phyloP scores from a whole-genome alignment of 2,888 invertebrate genomes.

The Hetaerina titia region DNA sequence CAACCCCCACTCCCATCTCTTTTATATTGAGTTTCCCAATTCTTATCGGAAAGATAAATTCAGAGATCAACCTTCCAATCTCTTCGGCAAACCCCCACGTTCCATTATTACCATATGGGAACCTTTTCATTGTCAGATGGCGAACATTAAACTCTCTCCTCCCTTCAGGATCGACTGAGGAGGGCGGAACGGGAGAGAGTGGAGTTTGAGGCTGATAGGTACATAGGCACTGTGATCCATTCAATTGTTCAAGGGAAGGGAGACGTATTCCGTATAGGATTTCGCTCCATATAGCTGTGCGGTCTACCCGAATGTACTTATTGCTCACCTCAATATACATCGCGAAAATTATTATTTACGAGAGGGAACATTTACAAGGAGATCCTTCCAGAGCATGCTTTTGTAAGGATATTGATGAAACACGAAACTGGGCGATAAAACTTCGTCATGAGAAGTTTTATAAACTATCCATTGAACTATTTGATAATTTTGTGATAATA shows the following conservation, averaged over 20 bases:
- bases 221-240: background rate
- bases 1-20: conserved; percentile 8
- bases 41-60: conserved; percentile 59
- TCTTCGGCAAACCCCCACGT: conserved; percentile 48
- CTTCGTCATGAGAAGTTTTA: too few species aligned
- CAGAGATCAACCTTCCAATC: conserved; percentile 50
- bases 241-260: background rate
- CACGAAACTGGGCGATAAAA: too few species aligned
- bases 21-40: conserved; percentile 51
- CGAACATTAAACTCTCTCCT: background rate
- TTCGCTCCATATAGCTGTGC: background rate
- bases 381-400: too few species aligned
- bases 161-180: background rate
- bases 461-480: too few species aligned
- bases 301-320: background rate
- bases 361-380: too few species aligned
- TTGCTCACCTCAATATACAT: too few species aligned
- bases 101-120: conserved; percentile 58
- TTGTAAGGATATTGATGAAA: too few species aligned
- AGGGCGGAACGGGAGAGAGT: background rate
- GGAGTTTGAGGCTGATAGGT: background rate
- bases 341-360: too few species aligned
- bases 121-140: conserved; percentile 39
- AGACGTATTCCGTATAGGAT: background rate
- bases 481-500: too few species aligned